A percentile compares a stretch with the other conserved stretches of the same genome.
Conservation (phyloP, 2,113 vertebrate genomes). For the Acrocephalus arundinaceus region DNA sequence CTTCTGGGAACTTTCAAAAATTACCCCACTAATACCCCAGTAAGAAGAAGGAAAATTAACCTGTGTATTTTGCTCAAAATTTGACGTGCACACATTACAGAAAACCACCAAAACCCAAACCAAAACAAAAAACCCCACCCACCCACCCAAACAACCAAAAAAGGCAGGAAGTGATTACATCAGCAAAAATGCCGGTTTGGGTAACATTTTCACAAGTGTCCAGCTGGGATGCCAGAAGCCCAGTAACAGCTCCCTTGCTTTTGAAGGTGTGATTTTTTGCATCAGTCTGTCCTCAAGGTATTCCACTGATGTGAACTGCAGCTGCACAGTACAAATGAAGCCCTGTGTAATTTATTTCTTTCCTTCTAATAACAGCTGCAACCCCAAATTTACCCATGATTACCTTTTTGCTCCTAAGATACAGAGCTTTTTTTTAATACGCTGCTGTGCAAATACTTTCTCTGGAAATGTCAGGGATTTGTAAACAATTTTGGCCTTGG, state of each 20-base stretch:
- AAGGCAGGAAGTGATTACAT: background rate
- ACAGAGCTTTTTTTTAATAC: background rate
- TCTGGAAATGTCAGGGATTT: background rate
- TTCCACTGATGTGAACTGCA: background rate
- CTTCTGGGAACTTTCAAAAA: background rate
- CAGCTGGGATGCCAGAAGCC: background rate
- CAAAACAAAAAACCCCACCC: background rate
- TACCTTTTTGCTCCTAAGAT: background rate
- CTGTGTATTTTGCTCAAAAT: background rate
- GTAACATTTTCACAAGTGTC: background rate
- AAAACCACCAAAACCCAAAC: background rate
- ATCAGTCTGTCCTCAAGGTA: conserved; percentile 23
- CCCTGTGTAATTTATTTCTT: background rate
- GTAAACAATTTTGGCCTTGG: background rate
- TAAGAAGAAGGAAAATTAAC: background rate
- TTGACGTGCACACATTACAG: background rate
- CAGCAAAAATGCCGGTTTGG: background rate
- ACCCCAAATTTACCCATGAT: background rate
- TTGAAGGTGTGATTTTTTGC: conserved; percentile 37
- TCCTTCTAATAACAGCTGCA: background rate
- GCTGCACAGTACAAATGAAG: conserved; percentile 4
- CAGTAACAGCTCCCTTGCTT: background rate
- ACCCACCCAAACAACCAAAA: background rate
- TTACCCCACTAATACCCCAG: background rate
- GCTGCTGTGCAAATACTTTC: background rate